Evolutionary conservation across 2,797 vertebrate genomes (phyloP), one percentile per base, ranked within the genome.

Genomic region (Aulostomus chinensis): DNA sequence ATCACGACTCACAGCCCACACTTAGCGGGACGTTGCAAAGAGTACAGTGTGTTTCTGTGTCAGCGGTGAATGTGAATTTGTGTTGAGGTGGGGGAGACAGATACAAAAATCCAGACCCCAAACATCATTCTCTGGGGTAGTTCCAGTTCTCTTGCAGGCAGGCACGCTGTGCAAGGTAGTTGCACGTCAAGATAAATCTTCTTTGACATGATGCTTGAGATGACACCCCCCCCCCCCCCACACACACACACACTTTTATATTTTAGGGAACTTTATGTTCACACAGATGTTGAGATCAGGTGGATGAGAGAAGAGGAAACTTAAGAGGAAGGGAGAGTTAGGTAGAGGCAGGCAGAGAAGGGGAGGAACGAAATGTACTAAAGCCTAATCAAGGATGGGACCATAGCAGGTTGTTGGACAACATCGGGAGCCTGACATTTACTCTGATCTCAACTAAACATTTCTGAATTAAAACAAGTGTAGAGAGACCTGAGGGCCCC

Each of bases 201-300:
- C n/a, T n/a, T n/a, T 74, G 73, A 75, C 68, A 69, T 58, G 47
- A 53, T 69, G 63, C 52, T 42, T 57, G 20, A 16, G 32, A 62
- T 21, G 26, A 41, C 64, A 56, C 47, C 49, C 80, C 73, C 71
- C 62, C 61, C 51, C 40, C 49, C n/a, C n/a, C n/a, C n/a, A n/a
- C n/a, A n/a, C n/a, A n/a, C n/a, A n/a, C n/a, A n/a, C n/a, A n/a
- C n/a, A n/a, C n/a, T n/a, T n/a, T n/a, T n/a, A n/a, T n/a, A 34
- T 51, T 78, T 72, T 68, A 61, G 73, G 74, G 73, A 76, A 72
- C 81, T 54, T 46, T 6, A 41, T 15, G 62, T 45, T 75, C 53
- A 64, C 59, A 75, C 76, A 81, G 82, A 79, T 85, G 80, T 73
- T 68, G 71, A 58, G 72, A 68, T 81, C 67, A 73, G 72, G 77